phyloP scores from a whole-genome alignment of 1,140 invertebrate genomes.

The Philotrypesis tridentata region DNA sequence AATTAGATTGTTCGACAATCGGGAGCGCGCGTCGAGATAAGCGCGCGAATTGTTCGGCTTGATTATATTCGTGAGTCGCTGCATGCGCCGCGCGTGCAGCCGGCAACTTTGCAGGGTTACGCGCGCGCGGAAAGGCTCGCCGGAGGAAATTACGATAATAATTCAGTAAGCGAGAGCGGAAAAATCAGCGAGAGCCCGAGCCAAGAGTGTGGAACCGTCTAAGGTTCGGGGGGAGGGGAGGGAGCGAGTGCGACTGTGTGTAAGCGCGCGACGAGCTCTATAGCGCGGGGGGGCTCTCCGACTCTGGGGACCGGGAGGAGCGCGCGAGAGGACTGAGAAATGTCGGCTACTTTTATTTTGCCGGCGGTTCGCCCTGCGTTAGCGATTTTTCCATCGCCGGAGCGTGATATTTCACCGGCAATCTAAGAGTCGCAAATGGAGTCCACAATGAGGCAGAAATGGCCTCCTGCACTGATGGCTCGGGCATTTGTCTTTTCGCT shows the following conservation, averaged over 20 bases:
- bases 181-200: background rate
- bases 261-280: too few relatives aligned
- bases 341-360: slow-evolving; percentile 72
- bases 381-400: slow-evolving; percentile 73
- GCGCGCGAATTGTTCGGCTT: too few relatives aligned
- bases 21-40: too few relatives aligned
- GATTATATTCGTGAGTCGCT: too few relatives aligned
- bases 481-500: slow-evolving; percentile 69
- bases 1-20: slow-evolving; percentile 1
- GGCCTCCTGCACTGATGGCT: slow-evolving; percentile 68
- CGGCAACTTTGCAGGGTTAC: too few relatives aligned
- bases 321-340: slow-evolving; percentile 61
- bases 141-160: too few relatives aligned
- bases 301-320: slow-evolving; percentile 49
- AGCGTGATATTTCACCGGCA: slow-evolving; percentile 71
- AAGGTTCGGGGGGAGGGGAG: slow-evolving; percentile 45
- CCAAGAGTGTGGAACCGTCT: slow-evolving; percentile 31
- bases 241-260: too few relatives aligned
- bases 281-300: slow-evolving; percentile 34
- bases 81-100: too few relatives aligned
- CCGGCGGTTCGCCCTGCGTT: slow-evolving; percentile 64
- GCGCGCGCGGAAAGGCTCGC: too few relatives aligned
- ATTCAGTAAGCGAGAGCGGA: background rate
- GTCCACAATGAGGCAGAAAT: slow-evolving; percentile 73
- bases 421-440: slow-evolving; percentile 74